Conservation (phyloP, 2,113 vertebrate genomes). For the Chaenocephalus aceratus region DNA sequence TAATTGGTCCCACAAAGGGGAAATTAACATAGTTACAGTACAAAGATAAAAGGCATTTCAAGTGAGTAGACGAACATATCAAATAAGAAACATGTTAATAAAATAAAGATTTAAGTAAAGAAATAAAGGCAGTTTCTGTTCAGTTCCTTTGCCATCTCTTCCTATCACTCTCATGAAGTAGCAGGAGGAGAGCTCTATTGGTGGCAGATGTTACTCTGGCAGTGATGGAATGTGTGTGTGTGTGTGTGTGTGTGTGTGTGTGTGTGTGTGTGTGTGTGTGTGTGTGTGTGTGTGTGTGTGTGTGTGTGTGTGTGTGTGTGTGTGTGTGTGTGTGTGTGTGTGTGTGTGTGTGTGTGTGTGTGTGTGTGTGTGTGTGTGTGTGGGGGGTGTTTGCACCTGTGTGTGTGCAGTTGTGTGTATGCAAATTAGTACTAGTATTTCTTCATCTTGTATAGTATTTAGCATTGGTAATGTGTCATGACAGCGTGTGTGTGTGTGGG, state of each 20-base stretch:
- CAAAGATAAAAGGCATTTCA: too few species aligned
- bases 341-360: background rate
- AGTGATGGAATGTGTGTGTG: slow-evolving; percentile 65
- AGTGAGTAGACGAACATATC: too few species aligned
- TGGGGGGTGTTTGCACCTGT: background rate
- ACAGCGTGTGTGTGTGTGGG: background rate
- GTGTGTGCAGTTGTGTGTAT: slow-evolving; percentile 19
- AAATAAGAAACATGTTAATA: too few species aligned
- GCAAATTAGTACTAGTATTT: slow-evolving; percentile 44
- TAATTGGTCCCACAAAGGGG: too few species aligned
- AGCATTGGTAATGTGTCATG: slow-evolving; percentile 71
- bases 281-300: slow-evolving; percentile 12
- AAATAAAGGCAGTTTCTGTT: too few species aligned
- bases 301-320: slow-evolving; percentile 23
- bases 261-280: slow-evolving; percentile 24
- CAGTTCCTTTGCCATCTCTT: background rate
- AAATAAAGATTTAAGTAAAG: too few species aligned
- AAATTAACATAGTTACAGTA: background rate
- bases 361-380: too few species aligned
- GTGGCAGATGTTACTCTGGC: slow-evolving; percentile 64
- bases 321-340: slow-evolving; percentile 19
- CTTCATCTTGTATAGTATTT: slow-evolving; percentile 69
- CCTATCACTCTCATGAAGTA: slow-evolving; percentile 16
- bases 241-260: slow-evolving; percentile 27
- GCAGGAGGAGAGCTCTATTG: slow-evolving; percentile 33